Conservation (phyloP, 23 tunicate genomes). For the Ciona savignyi region DNA sequence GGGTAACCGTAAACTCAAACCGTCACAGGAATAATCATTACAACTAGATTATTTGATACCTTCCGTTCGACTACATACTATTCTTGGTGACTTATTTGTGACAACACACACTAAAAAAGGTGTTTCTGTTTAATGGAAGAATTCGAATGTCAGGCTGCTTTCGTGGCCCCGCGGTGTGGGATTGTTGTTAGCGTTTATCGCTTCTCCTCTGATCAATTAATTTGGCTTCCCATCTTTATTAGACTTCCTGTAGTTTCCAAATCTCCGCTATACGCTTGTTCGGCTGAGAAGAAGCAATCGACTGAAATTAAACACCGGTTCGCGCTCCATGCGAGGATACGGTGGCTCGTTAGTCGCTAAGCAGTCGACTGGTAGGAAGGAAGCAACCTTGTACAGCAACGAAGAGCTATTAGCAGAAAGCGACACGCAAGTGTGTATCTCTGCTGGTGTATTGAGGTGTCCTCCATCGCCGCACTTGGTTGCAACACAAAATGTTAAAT, state of each 20-base stretch:
- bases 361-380: not conserved
- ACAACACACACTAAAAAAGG: too few relatives aligned
- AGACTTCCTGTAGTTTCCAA: not conserved
- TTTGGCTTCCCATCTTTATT: not conserved
- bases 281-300: not conserved
- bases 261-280: not conserved
- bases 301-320: not conserved
- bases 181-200: not conserved
- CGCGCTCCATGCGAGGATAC: not conserved
- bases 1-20: too few relatives aligned
- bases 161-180: too few relatives aligned
- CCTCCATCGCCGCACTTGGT: too few relatives aligned
- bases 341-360: not conserved
- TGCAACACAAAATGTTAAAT: too few relatives aligned
- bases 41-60: too few relatives aligned
- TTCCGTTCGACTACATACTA: too few relatives aligned
- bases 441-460: not conserved
- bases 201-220: not conserved
- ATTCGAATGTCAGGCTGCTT: too few relatives aligned
- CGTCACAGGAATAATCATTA: too few relatives aligned
- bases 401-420: not conserved
- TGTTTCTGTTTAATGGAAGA: too few relatives aligned
- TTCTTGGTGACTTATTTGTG: too few relatives aligned
- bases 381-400: not conserved
- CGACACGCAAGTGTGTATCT: not conserved